Conservation (phyloP, 2,888 invertebrate species). For the Drosophila demipolita region DNA sequence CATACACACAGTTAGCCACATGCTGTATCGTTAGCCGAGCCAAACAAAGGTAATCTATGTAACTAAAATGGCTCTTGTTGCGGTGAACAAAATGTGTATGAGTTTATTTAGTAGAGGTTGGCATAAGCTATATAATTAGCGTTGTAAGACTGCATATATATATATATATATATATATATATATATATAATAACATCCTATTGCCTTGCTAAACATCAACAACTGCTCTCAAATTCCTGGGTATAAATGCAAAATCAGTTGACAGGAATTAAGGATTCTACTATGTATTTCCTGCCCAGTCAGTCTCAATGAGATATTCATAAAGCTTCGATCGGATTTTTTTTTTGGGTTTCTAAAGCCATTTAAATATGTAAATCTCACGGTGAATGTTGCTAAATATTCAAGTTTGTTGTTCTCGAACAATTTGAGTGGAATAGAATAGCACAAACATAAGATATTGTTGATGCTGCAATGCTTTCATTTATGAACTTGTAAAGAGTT, state of each 20-base stretch:
- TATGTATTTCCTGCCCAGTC: conserved; percentile 21
- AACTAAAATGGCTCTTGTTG: conserved; percentile 39
- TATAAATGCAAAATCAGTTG: conserved; percentile 28
- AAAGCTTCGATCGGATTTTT: conserved; percentile 38
- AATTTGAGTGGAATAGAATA: background rate
- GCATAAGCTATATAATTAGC: conserved; percentile 46
- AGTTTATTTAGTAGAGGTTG: conserved; percentile 57
- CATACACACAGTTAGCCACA: conserved; percentile 9
- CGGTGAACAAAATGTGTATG: conserved; percentile 42
- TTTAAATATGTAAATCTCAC: conserved; percentile 39
- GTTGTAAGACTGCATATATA: background rate
- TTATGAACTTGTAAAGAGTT: background rate
- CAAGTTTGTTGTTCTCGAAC: background rate
- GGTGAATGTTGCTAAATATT: conserved; percentile 14
- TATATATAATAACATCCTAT: background rate
- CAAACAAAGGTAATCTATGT: conserved; percentile 38
- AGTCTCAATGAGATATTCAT: conserved; percentile 46
- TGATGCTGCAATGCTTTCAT: background rate
- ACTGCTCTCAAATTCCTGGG: background rate
- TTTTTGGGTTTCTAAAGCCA: conserved; percentile 4
- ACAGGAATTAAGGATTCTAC: conserved; percentile 13
- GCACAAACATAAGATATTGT: background rate
- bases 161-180: background rate
- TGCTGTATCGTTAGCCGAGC: conserved; percentile 26
- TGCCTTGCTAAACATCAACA: background rate